These are phyloP conservation scores for Aythya baeri DNA, from an alignment of 2,113 vertebrate species.

Conservation along the genomic window DNA sequence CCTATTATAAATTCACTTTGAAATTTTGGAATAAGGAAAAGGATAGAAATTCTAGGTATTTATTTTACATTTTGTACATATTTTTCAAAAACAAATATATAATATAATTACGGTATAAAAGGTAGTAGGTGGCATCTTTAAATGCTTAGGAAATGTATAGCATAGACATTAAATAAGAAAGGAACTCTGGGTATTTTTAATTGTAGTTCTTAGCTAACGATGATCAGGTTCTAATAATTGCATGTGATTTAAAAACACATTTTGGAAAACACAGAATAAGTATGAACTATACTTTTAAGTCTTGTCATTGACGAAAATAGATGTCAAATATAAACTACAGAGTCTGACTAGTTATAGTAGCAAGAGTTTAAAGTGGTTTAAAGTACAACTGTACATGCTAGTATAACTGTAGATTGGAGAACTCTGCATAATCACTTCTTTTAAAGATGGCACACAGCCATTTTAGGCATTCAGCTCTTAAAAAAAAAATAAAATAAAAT, in stretches of 20 bases:
- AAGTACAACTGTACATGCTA: background rate
- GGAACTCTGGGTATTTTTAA: background rate
- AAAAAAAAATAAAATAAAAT: background rate
- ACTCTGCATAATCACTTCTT: background rate
- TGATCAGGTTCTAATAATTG: background rate
- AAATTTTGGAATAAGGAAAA: background rate
- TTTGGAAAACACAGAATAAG: background rate
- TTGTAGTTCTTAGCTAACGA: background rate
- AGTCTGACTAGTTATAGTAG: background rate
- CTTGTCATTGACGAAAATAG: background rate
- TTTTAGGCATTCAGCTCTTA: background rate
- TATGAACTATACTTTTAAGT: background rate
- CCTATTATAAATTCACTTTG: background rate
- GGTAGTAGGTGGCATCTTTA: background rate
- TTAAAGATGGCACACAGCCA: background rate
- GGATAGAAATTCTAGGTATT: background rate
- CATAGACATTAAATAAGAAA: background rate
- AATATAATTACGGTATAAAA: background rate
- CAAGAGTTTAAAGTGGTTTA: background rate
- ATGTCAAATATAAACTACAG: background rate
- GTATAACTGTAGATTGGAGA: background rate
- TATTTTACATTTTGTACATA: background rate
- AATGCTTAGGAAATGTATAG: background rate
- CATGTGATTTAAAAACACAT: background rate
- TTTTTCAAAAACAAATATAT: background rate